Percentiles rank a stretch among this genome's conserved stretches.
phyloP scores from a whole-genome alignment of 1,140 invertebrate genomes.

The Homalodisca vitripennis region DNA sequence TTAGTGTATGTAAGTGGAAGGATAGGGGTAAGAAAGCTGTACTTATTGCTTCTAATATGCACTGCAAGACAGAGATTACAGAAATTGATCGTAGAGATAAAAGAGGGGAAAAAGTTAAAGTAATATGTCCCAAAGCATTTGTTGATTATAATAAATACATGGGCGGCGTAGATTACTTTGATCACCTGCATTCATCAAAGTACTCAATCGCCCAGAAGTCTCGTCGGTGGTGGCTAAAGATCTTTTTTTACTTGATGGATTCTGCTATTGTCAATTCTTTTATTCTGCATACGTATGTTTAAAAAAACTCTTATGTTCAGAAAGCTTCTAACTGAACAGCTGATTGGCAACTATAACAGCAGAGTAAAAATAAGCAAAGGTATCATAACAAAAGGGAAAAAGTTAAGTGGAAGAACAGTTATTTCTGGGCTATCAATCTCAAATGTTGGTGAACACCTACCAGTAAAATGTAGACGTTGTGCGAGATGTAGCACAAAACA shows the following conservation, averaged over 20 bases:
- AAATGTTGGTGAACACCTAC: conserved; percentile 10
- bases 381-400: not conserved
- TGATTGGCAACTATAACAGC: not conserved
- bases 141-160: conserved; percentile 31
- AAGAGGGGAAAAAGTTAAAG: conserved; percentile 7
- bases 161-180: too few relatives aligned
- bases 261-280: conserved; percentile 26
- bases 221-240: conserved; percentile 29
- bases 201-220: conserved; percentile 24
- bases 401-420: not conserved
- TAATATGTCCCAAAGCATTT: conserved; percentile 13
- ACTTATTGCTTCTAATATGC: conserved; percentile 12
- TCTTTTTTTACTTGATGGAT: conserved; percentile 31
- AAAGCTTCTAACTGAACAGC: not conserved
- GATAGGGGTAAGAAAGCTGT: not conserved
- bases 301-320: not conserved
- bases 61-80: conserved; percentile 5
- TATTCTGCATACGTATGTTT: conserved; percentile 23
- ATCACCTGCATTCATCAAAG: conserved; percentile 18
- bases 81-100: conserved; percentile 17
- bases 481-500: conserved; percentile 18
- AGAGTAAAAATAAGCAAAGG: not conserved
- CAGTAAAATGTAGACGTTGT: conserved; percentile 3
- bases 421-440: not conserved
- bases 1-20: not conserved